Base-by-base conservation (phyloP, 1,140 invertebrate genomes). In the Bemisia tabaci region DNA sequence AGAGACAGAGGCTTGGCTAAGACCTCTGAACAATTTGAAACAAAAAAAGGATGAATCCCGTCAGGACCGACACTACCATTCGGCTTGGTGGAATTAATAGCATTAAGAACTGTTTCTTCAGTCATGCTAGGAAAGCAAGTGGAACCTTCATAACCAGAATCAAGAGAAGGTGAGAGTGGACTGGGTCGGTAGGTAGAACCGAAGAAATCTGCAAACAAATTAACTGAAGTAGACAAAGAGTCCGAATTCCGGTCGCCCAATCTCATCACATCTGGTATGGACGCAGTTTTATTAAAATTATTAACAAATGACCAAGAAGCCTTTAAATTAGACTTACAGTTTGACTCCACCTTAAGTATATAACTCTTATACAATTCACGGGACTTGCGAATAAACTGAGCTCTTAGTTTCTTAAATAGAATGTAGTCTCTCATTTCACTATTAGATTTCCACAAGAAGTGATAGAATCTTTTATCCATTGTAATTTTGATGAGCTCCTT, bases 301-400 rank as follows among this genome's bases (percentile, higher is more conserved):
- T 63, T 63, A 12, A 48, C 23, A 64, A 48, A 64, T 22, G 63
- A 48, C 63, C 63, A 64, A 63, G 39, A 63, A 22, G 0, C 11
- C 62, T n/a, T 26, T 33, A 25, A 22, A 33, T 39, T 63, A 33
- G 27, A 22, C 22, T n/a, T 22, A 22, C 12, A 62, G 17, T 1
- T 1, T 62, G 0, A 26, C 2, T 26, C 9, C 1, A 0, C n/a
- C n/a, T n/a, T n/a, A 5, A n/a, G 9, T 22, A 63, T 62, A 11
- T 62, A 26, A 0, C 22, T 26, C 33, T 62, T 62, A 26, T 9
- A 21, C 2, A 9, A 62, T 12, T 12, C 22, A 26, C 22, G n/a
- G 2, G 25, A 62, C 24, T 26, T 26, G 0, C 25, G 33, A 2
- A n/a, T 26, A 23, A 64, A 39, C 26, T 62, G 5, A 2, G 1